A percentile compares a stretch with the other conserved stretches of the same genome.
phyloP scores from a whole-genome alignment of 2,797 vertebrate species.

The Artibeus lituratus region DNA sequence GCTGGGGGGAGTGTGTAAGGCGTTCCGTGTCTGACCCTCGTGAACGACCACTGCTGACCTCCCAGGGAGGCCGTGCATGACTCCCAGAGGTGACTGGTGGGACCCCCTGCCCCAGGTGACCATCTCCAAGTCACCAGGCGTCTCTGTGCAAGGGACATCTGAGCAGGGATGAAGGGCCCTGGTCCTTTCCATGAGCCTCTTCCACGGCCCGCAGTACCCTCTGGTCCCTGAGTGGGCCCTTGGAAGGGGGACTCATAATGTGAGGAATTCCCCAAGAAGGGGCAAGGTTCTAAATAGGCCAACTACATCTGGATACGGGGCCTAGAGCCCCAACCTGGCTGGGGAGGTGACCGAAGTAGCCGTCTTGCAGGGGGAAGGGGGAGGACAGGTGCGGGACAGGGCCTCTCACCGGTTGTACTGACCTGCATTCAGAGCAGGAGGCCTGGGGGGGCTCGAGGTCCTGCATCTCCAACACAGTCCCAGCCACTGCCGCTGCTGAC shows the following conservation, averaged over 20 bases:
- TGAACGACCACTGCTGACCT: not conserved
- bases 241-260: not conserved
- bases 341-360: not conserved
- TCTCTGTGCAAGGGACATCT: not conserved
- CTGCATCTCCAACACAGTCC: not conserved
- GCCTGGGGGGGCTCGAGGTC: not conserved
- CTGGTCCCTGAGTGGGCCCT: not conserved
- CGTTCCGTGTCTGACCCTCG: not conserved
- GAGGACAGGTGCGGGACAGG: not conserved
- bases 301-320: not conserved
- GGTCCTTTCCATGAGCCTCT: not conserved
- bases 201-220: not conserved
- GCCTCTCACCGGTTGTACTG: not conserved
- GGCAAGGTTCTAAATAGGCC: not conserved
- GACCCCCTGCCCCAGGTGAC: not conserved
- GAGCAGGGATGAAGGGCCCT: not conserved
- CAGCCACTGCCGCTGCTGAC: too few relatives aligned
- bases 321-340: not conserved
- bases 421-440: not conserved
- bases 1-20: not conserved
- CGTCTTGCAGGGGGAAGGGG: not conserved
- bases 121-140: accelerated
- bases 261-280: not conserved
- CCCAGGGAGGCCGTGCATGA: not conserved
- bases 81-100: not conserved